Evolutionary conservation across 2,888 invertebrate genomes (phyloP), one percentile per base, ranked within the genome.

Genomic region (Hololepta plana): DNA sequence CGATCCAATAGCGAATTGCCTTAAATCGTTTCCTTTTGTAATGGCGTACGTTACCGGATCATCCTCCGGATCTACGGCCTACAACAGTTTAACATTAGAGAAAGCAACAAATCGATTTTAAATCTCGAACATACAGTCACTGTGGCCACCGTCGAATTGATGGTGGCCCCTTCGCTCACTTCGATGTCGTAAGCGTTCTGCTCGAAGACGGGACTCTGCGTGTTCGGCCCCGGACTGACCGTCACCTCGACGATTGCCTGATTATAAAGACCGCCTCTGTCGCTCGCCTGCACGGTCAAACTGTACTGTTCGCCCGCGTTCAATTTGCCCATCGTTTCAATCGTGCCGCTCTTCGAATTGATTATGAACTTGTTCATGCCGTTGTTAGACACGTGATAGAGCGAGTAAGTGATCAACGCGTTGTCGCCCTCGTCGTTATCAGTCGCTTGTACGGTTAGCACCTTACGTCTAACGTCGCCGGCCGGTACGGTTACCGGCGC

Each of bases 321-420:
- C 7, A 88, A 49, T 29, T 80, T 76, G 3, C 79, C 77, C n/a
- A 72, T 66, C 10, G 82, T 75, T 32, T 81, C 74, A 49, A 63
- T 34, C 31, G 73, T 64, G 12, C 88, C 88, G 8, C 73, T 75
- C 39, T 62, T 64, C 25, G 77, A 68, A 46, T 88, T 73, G 41
- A 90, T 84, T 41, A 67, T 67, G 50, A 90, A 88, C 53, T 82
- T 85, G 42, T 75, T 76, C 33, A 72, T 65, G 2, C 87, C 88
- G 51, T 85, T 85, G 54, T 87, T 88, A 33, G 87, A 85, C 5
- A 88, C 81, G 57, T 88, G 87, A 49, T 81, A 80, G 35, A 90
- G 81, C 40, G 75, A 75, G 58, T 84, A 90, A 19, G 69, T 67
- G 32, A 87, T 64, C 28, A 70, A 67, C 11, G 85, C 84, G 53